Conservation (phyloP, 2,113 vertebrate species). For the Heterocephalus glaber region DNA sequence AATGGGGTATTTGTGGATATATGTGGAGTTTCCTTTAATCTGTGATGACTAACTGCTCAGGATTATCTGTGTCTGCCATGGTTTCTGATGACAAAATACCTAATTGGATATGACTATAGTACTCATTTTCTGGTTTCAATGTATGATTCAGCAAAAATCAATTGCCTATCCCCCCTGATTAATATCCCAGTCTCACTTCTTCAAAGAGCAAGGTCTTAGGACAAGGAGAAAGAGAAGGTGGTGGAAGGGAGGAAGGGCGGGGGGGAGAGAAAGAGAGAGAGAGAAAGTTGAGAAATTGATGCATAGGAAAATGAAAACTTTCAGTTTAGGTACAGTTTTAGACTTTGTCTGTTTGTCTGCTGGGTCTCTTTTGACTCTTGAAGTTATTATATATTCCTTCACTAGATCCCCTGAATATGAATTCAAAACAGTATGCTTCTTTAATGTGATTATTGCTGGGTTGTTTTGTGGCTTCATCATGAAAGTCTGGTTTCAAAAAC, state of each 20-base stretch:
- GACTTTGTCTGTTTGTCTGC: not conserved
- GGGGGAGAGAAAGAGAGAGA: not conserved
- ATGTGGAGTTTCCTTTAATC: constrained; percentile 54
- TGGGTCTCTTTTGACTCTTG: constrained; percentile 18
- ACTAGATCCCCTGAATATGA: constrained; percentile 49
- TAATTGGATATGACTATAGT: not conserved
- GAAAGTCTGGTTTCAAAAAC: constrained; percentile 71
- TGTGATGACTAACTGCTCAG: constrained; percentile 25
- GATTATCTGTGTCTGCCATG: not conserved
- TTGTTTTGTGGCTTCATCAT: constrained; percentile 65
- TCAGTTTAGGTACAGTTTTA: constrained; percentile 50
- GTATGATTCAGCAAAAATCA: constrained; percentile 1
- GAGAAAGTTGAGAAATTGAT: not conserved
- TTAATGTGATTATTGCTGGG: constrained; percentile 60
- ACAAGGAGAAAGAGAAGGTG: not conserved
- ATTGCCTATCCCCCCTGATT: not conserved
- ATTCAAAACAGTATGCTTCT: constrained; percentile 36
- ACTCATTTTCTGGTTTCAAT: constrained; percentile 27
- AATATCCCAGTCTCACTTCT: constrained; percentile 35
- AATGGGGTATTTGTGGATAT: constrained; percentile 44
- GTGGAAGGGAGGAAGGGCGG: fast-evolving
- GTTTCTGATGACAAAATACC: constrained; percentile 49
- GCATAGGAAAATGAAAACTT: constrained; percentile 3
- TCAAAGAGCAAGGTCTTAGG: not conserved
- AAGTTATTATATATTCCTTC: constrained; percentile 46